Evolutionary conservation across 2,113 vertebrate genomes (phyloP).

Genomic region (Nanorana parkeri): DNA sequence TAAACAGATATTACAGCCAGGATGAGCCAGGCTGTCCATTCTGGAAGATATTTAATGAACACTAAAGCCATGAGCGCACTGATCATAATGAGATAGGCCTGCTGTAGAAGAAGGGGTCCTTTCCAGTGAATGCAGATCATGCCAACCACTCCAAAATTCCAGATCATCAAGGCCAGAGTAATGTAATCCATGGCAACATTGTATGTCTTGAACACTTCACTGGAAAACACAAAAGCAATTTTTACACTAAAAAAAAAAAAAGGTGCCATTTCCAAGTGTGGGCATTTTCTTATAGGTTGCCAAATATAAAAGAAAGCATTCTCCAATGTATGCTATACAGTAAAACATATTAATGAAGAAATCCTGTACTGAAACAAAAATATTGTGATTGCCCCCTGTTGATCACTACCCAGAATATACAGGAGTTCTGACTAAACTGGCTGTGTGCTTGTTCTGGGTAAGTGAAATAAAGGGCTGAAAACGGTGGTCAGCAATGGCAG

Average conservation of each 20-base stretch:
- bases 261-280: no score
- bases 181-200: slow-evolving; percentile 97
- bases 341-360: no score
- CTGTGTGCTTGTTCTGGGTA: no score
- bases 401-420: no score
- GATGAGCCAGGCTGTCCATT: slow-evolving; percentile 99
- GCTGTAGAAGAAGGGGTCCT: slow-evolving; percentile 93
- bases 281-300: no score
- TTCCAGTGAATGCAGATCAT: slow-evolving; percentile 99
- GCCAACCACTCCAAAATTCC: slow-evolving; percentile 98
- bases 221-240: slow-evolving; percentile 60
- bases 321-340: no score
- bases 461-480: no score
- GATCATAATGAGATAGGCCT: slow-evolving; percentile 99
- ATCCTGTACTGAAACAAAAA: no score
- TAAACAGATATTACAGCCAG: slow-evolving; percentile 96
- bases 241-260: neutral
- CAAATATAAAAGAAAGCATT: no score
- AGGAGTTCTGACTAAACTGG: no score
- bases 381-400: no score
- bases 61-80: slow-evolving; percentile 98
- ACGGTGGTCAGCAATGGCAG: no score
- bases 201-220: slow-evolving; percentile 98
- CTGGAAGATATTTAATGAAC: slow-evolving; percentile 98
- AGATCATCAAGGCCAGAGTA: slow-evolving; percentile 88